Conservation (phyloP, 2,888 invertebrate species). For the Tiphia femorata region DNA sequence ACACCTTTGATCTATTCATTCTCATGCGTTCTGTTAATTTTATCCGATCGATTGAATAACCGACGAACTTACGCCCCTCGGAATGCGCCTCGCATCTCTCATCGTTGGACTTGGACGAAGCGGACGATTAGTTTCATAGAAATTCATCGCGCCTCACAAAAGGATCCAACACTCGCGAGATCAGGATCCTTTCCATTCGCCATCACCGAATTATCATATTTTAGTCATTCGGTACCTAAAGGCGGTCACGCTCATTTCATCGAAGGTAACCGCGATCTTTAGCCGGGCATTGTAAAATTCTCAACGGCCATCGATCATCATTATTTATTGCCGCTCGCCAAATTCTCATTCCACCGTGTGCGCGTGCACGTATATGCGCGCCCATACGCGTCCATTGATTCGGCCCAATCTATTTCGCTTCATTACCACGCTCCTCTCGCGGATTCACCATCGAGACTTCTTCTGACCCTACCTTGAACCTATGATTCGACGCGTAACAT, state of each 20-base stretch:
- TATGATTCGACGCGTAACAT: conserved; percentile 43
- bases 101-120: too few species aligned
- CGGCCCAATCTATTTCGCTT: conserved; percentile 48
- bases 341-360: conserved; percentile 24
- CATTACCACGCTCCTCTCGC: conserved; percentile 30
- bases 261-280: conserved; percentile 28
- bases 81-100: too few species aligned
- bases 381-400: background rate
- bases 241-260: conserved; percentile 24
- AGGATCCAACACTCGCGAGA: background rate
- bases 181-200: background rate
- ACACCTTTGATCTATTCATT: too few species aligned
- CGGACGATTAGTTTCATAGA: background rate
- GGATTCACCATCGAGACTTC: conserved; percentile 31
- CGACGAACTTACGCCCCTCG: too few species aligned
- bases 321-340: conserved; percentile 45
- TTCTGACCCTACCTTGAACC: conserved; percentile 49
- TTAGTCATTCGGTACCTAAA: conserved; percentile 27
- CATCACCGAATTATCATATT: conserved; percentile 37
- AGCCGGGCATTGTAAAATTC: conserved; percentile 35
- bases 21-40: too few species aligned
- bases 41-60: too few species aligned
- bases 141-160: background rate
- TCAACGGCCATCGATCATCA: conserved; percentile 48
- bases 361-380: background rate